A percentile compares a stretch with the other conserved stretches of the same genome.
These are phyloP conservation scores for Ispidina lecontei DNA, from an alignment of 2,797 vertebrate species.

Conservation along the genomic window DNA sequence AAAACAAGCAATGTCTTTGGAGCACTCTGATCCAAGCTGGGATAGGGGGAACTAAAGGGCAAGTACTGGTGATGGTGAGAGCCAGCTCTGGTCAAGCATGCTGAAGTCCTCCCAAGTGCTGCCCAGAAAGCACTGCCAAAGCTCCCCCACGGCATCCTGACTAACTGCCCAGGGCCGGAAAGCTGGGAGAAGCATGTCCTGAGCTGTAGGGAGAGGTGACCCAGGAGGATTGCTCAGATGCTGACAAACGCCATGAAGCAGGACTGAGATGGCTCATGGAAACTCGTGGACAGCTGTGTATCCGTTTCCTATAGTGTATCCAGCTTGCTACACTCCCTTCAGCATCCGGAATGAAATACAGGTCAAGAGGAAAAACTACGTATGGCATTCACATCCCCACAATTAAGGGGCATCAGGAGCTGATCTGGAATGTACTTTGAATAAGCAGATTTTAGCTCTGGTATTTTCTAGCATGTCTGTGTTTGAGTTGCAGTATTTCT, in stretches of 20 bases:
- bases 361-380: not conserved
- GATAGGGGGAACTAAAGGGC: not conserved
- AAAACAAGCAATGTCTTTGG: fast-evolving
- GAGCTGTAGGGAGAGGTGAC: not conserved
- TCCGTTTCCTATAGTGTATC: not conserved
- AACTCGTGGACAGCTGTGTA: not conserved
- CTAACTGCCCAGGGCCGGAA: not conserved
- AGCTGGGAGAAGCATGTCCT: not conserved
- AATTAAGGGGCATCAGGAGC: not conserved
- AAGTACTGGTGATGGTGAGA: fast-evolving
- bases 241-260: not conserved
- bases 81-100: not conserved
- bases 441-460: not conserved
- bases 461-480: not conserved
- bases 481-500: not conserved
- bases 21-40: not conserved
- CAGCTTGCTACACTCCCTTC: not conserved
- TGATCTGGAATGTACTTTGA: not conserved
- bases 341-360: not conserved
- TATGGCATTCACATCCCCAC: not conserved
- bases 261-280: not conserved
- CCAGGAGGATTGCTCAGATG: not conserved
- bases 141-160: fast-evolving
- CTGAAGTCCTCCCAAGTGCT: not conserved
- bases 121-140: not conserved